Evolutionary conservation across 2,113 vertebrate species (phyloP).

Genomic region (Dasyprocta punctata): DNA sequence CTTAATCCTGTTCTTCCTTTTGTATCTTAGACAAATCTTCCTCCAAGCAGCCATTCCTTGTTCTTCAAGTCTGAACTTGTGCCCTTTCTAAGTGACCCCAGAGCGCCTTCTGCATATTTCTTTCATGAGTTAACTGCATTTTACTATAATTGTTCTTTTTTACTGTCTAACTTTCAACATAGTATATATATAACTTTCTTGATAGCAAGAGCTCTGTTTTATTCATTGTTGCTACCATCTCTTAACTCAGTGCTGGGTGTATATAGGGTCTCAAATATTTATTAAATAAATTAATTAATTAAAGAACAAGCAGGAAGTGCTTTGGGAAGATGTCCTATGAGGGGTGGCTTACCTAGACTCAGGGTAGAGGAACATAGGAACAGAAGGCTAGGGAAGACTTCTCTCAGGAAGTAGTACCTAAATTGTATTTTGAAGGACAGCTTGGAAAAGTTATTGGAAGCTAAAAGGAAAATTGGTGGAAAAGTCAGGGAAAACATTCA

Average conservation of each 20-base stretch:
- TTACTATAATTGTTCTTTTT: not conserved
- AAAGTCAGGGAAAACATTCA: not conserved
- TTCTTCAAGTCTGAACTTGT: not conserved
- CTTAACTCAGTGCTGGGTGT: not conserved
- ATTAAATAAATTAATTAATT: not conserved
- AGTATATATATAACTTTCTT: not conserved
- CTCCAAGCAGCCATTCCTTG: not conserved
- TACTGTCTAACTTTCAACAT: not conserved
- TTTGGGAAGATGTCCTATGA: not conserved
- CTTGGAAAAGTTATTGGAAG: not conserved
- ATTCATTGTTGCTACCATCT: not conserved
- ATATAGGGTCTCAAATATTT: not conserved
- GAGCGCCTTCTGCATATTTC: not conserved
- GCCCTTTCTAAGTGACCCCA: not conserved
- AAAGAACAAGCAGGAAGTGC: not conserved
- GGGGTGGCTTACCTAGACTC: not conserved
- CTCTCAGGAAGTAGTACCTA: not conserved
- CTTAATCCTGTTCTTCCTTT: not conserved
- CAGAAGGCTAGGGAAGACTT: not conserved
- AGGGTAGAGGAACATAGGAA: not conserved
- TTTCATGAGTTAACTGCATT: not conserved
- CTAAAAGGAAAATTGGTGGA: not conserved
- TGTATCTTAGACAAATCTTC: not conserved
- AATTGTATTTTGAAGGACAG: slow-evolving; percentile 20
- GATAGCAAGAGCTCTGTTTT: slow-evolving; percentile 4